phyloP scores from a whole-genome alignment of 2,113 vertebrate species.

The Genyomyrus donnyi region DNA sequence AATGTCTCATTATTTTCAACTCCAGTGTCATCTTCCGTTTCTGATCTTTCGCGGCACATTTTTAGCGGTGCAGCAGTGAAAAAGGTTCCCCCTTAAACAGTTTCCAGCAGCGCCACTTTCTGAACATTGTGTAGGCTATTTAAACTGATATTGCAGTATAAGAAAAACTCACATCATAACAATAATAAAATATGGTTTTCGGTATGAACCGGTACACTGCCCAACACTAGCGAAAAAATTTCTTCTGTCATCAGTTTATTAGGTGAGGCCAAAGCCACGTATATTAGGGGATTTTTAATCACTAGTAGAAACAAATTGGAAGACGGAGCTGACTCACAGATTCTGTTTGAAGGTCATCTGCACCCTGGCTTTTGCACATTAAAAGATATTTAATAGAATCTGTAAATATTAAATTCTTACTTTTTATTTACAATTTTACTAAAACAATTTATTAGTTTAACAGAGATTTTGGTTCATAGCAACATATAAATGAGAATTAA shows the following conservation, averaged over 20 bases:
- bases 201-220: no score
- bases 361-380: background rate
- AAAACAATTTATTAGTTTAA: background rate
- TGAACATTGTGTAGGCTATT: no score
- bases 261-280: background rate
- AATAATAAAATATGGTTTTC: no score
- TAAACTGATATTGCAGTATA: no score
- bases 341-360: background rate
- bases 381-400: background rate
- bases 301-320: background rate
- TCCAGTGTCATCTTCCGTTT: no score
- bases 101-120: no score
- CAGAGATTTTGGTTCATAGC: background rate
- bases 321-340: background rate
- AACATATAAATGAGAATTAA: background rate
- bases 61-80: no score
- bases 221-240: background rate
- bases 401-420: background rate
- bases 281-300: background rate
- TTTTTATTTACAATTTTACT: background rate
- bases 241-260: background rate
- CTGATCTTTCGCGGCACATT: no score
- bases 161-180: no score
- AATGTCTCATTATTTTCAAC: no score
- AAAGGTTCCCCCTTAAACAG: no score